Evolutionary conservation across 2,888 invertebrate genomes (phyloP), one percentile per base, ranked within the genome.

Genomic region (Dasysyrphus albostriatus): DNA sequence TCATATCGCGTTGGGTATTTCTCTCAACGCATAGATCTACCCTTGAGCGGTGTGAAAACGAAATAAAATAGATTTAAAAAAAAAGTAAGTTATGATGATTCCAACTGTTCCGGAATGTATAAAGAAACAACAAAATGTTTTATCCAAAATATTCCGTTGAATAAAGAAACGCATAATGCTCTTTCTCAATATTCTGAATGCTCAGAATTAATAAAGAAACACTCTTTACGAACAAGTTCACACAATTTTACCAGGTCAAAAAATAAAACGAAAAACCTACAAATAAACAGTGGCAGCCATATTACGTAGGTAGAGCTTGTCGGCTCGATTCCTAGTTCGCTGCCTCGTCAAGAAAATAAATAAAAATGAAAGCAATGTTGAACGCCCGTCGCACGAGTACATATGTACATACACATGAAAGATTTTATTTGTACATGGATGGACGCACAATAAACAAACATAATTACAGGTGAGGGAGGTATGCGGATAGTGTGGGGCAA

Each of bases 401-500:
- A 29, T 54, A 29, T 32, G 29, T 58, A 58, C n/a, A 14, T 42
- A 24, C n/a, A 44, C 54, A 58, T 51, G 32, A 16, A 81, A 19
- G 58, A 37, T 47, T 77, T 81, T 78, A 74, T 82, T 77, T 85
- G 81, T 82, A 77, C 56, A 77, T 74, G 54, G 65, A 61, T 65
- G 78, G 59, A 75, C 78, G 82, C 74, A 78, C 54, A 72, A 83
- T 75, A 83, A 83, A 83, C 83, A 83, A 82, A 78, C 56, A 67
- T 75, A 72, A 79, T 79, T 63, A 69, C 74, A 73, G 79, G 78
- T 75, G 70, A 34, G 73, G 74, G 67, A 65, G 56, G 76, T 5
- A 19, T 51, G 12, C 67, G 51, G 72, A 63, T 24, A 61, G n/a
- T 42, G 61, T 72, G 69, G 44, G 74, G 65, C 75, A 79, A 82